These are phyloP conservation scores for Colletes latitarsis DNA, from an alignment of 1,140 invertebrate genomes.

Conservation along the genomic window DNA sequence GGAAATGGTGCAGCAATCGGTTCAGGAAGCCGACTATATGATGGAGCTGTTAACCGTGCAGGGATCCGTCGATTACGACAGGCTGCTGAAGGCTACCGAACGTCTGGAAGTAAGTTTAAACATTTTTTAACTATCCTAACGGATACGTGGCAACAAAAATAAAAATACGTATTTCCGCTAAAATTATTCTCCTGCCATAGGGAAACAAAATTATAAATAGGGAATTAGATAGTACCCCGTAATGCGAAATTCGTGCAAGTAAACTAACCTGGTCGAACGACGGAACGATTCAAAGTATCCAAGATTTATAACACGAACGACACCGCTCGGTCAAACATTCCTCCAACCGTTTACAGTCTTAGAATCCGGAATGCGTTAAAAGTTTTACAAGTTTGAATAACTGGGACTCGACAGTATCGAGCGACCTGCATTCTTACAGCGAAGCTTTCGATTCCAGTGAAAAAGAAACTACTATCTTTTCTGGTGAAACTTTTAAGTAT, in stretches of 20 bases:
- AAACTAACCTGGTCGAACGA: neutral
- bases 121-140: too few species aligned
- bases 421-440: conserved; percentile 28
- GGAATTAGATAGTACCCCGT: neutral
- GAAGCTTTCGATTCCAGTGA: conserved; percentile 6
- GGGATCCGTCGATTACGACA: conserved; percentile 90
- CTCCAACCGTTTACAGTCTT: conserved; percentile 21
- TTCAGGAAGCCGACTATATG: conserved; percentile 92
- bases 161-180: too few species aligned
- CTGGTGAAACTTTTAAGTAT: neutral
- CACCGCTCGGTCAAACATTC: conserved; percentile 21
- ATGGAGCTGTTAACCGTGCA: conserved; percentile 90
- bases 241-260: neutral
- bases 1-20: conserved; percentile 89
- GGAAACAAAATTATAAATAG: neutral
- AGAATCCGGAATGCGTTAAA: conserved; percentile 38
- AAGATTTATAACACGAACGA: conserved; percentile 4
- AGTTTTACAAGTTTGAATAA: conserved; percentile 43
- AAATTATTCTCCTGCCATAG: too few species aligned
- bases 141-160: too few species aligned
- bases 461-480: neutral
- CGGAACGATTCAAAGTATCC: conserved; percentile 6
- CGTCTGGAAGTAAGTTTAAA: conserved; percentile 86
- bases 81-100: conserved; percentile 89
- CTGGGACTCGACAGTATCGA: conserved; percentile 31